Percentiles rank a stretch among this genome's conserved stretches.
These are phyloP conservation scores for Drosophila sucinea DNA, from an alignment of 1,140 invertebrate genomes.

Conservation along the genomic window DNA sequence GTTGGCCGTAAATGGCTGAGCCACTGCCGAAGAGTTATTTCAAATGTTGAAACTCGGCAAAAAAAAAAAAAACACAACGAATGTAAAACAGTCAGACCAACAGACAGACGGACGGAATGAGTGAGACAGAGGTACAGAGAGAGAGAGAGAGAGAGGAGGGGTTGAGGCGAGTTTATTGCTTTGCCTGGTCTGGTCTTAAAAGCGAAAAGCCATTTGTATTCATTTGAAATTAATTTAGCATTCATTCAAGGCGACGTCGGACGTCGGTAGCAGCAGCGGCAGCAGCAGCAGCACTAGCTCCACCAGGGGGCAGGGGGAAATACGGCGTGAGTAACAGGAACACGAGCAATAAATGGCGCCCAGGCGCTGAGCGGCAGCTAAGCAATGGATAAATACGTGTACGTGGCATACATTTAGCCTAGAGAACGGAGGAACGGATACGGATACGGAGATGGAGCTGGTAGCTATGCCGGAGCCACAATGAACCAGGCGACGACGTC, in stretches of 20 bases:
- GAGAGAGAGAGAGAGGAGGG: neutral
- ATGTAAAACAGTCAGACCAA: constrained; percentile 64
- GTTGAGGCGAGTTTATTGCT: constrained; percentile 47
- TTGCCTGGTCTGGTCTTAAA: constrained; percentile 67
- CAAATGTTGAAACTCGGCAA: constrained; percentile 55
- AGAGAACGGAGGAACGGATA: neutral
- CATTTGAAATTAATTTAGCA: constrained; percentile 82
- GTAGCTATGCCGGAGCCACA: constrained; percentile 25
- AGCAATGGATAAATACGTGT: constrained; percentile 81
- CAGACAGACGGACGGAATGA: constrained; percentile 11
- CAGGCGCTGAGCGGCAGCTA: constrained; percentile 56
- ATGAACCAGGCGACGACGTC: constrained; percentile 51
- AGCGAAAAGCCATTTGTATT: constrained; percentile 82
- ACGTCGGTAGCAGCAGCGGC: constrained; percentile 16
- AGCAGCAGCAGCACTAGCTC: neutral
- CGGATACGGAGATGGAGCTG: constrained; percentile 7
- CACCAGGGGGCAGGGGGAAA: neutral
- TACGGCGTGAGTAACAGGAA: neutral
- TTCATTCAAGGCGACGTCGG: constrained; percentile 67
- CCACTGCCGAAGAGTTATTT: constrained; percentile 70
- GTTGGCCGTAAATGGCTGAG: constrained; percentile 36
- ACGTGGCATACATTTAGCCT: constrained; percentile 75
- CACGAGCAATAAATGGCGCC: constrained; percentile 65
- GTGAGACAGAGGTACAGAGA: constrained; percentile 12
- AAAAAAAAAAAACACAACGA: constrained; percentile 58